Evolutionary conservation across 2,113 vertebrate species (phyloP).

Genomic region (Scolopax mira): DNA sequence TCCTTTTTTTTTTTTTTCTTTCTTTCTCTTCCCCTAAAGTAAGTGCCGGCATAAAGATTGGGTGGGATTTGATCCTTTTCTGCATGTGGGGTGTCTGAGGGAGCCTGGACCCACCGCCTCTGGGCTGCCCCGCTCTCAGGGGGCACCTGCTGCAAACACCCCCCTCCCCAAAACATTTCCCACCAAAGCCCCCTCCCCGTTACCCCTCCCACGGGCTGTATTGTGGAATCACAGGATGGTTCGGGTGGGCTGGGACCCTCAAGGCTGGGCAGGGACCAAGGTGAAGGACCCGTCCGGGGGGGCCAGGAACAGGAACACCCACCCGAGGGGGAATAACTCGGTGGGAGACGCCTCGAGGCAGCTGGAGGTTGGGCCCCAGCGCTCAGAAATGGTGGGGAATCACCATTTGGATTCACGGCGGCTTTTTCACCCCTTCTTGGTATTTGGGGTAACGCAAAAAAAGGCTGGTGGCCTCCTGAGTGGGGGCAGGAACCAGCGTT

Average conservation of each 20-base stretch:
- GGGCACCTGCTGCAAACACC: neutral
- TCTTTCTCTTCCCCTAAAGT: too few species aligned
- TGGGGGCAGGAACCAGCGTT: neutral
- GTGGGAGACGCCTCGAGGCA: neutral
- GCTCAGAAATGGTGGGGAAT: accelerated
- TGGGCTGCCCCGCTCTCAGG: neutral
- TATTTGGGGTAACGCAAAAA: neutral
- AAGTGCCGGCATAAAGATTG: neutral
- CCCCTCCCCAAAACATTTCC: too few species aligned
- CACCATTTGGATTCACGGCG: neutral
- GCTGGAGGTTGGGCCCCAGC: neutral
- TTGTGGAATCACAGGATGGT: too few species aligned
- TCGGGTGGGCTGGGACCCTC: too few species aligned
- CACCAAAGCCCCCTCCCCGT: too few species aligned
- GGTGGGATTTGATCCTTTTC: neutral
- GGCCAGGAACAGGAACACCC: neutral
- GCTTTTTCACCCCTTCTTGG: accelerated
- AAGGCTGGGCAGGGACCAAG: neutral
- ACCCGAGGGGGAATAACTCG: neutral
- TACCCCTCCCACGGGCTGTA: too few species aligned
- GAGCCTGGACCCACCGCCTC: neutral
- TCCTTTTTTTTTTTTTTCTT: too few species aligned
- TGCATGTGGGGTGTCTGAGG: neutral
- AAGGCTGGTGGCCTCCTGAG: neutral
- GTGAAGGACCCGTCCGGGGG: neutral